Conservation (phyloP, 2,797 vertebrate species). For the Atherinosoma microstoma region DNA sequence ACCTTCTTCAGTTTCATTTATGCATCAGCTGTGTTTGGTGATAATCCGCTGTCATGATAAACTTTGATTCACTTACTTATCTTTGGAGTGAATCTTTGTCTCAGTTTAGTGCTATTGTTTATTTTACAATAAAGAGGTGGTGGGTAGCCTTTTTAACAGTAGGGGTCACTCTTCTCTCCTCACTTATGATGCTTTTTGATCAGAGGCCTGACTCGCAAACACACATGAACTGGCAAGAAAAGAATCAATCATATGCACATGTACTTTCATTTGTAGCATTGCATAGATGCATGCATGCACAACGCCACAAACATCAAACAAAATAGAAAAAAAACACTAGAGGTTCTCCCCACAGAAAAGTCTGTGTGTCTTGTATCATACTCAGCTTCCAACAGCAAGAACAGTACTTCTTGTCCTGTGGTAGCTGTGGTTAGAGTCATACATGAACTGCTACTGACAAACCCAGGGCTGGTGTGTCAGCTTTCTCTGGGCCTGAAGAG, state of each 20-base stretch:
- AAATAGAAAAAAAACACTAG: slow-evolving; percentile 8
- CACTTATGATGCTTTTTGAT: slow-evolving; percentile 38
- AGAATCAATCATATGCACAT: slow-evolving; percentile 35
- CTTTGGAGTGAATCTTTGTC: slow-evolving; percentile 1
- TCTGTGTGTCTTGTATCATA: slow-evolving; percentile 45
- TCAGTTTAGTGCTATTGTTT: background rate
- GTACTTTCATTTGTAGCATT: slow-evolving; percentile 32
- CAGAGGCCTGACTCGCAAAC: slow-evolving; percentile 12
- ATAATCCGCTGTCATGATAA: slow-evolving; percentile 12
- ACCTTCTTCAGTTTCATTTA: slow-evolving; percentile 6
- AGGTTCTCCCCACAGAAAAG: slow-evolving; percentile 28
- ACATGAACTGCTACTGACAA: no score
- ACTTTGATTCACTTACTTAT: slow-evolving; percentile 14
- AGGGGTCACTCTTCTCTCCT: slow-evolving; percentile 85
- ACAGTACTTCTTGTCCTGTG: slow-evolving; percentile 66
- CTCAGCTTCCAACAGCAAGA: slow-evolving; percentile 53
- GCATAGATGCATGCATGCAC: slow-evolving; percentile 15
- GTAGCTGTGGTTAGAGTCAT: slow-evolving; percentile 78
- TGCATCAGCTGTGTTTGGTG: slow-evolving; percentile 2
- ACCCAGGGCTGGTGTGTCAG: slow-evolving; percentile 68
- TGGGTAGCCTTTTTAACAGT: slow-evolving; percentile 73
- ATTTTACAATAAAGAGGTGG: slow-evolving; percentile 16
- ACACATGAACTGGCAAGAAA: slow-evolving; percentile 5
- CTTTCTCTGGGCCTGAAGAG: slow-evolving; percentile 67
- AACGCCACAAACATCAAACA: slow-evolving; percentile 22